phyloP scores from a whole-genome alignment of 1,140 invertebrate species.

The Orussus abietinus region DNA sequence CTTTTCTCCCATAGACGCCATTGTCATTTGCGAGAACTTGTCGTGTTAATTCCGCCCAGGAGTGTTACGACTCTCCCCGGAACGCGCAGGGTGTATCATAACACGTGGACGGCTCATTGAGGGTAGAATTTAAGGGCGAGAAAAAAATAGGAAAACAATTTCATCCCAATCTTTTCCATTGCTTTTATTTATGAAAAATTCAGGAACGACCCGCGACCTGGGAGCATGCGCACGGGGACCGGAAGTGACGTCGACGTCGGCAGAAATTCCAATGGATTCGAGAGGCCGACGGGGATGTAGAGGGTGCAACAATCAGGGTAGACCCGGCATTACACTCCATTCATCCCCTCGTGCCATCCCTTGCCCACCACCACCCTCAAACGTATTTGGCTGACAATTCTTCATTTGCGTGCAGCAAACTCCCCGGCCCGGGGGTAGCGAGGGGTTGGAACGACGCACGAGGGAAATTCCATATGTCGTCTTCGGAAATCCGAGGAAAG shows the following conservation, averaged over 20 bases:
- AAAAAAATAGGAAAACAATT: no score
- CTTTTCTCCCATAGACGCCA: no score
- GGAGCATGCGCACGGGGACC: no score
- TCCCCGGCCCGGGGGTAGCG: conserved; percentile 30
- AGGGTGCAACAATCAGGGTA: conserved; percentile 49
- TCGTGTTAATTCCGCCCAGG: no score
- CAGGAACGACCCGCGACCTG: no score
- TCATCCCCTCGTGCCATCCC: conserved; percentile 34
- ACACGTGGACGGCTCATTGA: no score
- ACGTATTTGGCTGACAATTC: conserved; percentile 51
- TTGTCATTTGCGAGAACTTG: no score
- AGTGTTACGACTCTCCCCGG: no score
- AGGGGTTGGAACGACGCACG: conserved; percentile 31
- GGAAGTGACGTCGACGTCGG: conserved; percentile 46
- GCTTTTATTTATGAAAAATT: no score
- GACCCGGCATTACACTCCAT: conserved; percentile 52
- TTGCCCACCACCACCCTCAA: conserved; percentile 21
- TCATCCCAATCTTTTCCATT: no score
- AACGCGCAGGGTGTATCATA: no score
- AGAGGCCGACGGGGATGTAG: conserved; percentile 24
- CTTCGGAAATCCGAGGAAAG: background rate
- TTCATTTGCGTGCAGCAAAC: conserved; percentile 52
- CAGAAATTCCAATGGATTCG: conserved; percentile 47
- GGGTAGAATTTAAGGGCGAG: no score
- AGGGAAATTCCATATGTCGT: conserved; percentile 1